Evolutionary conservation across 2,888 invertebrate species (phyloP).

Genomic region (Nasonia oneida): DNA sequence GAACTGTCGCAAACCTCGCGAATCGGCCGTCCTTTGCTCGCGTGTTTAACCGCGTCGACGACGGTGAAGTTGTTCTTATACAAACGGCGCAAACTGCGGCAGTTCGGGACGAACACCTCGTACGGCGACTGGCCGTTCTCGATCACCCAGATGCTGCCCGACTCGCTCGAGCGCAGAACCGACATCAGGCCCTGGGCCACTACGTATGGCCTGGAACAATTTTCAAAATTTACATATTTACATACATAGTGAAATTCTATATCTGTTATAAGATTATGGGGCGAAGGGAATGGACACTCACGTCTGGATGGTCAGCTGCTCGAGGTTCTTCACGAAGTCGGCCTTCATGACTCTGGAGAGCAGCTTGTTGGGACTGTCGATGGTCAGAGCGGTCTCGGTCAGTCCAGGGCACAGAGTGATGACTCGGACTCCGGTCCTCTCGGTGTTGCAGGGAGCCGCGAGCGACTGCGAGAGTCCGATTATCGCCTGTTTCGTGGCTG

Average conservation of each 20-base stretch:
- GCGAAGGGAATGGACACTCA: conserved; percentile 63
- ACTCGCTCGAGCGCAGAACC: conserved; percentile 68
- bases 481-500: conserved; percentile 76
- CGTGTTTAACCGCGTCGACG: conserved; percentile 64
- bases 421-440: conserved; percentile 76
- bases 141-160: conserved; percentile 75
- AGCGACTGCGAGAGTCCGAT: conserved; percentile 73
- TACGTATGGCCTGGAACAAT: conserved; percentile 70
- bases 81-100: conserved; percentile 70
- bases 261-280: neutral
- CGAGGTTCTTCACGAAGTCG: conserved; percentile 75
- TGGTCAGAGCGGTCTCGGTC: conserved; percentile 76
- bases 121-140: conserved; percentile 73
- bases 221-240: too few species aligned
- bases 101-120: conserved; percentile 73
- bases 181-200: conserved; percentile 74
- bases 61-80: conserved; percentile 73
- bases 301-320: conserved; percentile 75
- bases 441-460: conserved; percentile 71
- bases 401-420: conserved; percentile 78
- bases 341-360: conserved; percentile 75
- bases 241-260: neutral
- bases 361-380: conserved; percentile 73
- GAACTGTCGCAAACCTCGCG: conserved; percentile 73
- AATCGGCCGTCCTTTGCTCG: conserved; percentile 68